These are phyloP conservation scores for Epinotia bilunana DNA, from an alignment of 2,888 invertebrate species.

Conservation along the genomic window DNA sequence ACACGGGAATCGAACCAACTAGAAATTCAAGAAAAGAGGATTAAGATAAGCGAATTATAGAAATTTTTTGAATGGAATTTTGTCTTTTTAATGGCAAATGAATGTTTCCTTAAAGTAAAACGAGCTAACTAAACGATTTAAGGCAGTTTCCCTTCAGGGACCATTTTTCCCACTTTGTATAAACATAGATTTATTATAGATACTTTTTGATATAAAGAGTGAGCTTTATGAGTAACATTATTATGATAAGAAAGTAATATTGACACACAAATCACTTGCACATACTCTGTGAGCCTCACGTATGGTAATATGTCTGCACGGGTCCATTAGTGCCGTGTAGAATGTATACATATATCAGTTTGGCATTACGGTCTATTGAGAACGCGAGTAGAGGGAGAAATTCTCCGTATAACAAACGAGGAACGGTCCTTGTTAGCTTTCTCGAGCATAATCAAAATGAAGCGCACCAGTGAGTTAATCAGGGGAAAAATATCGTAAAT, in stretches of 20 bases:
- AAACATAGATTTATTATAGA: no score
- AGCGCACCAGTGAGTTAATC: slow-evolving; percentile 1
- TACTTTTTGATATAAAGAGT: no score
- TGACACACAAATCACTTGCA: slow-evolving; percentile 12
- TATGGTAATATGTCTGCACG: slow-evolving; percentile 22
- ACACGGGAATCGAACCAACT: no score
- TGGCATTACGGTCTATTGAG: slow-evolving; percentile 29
- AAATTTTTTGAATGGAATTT: no score
- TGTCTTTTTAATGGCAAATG: no score
- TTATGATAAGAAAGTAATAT: not conserved
- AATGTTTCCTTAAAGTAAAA: no score
- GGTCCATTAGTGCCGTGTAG: slow-evolving; percentile 12
- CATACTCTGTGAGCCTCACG: not conserved
- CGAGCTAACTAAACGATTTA: no score
- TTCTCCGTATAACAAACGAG: slow-evolving; percentile 23
- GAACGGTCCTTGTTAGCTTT: slow-evolving; percentile 17
- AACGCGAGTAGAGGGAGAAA: slow-evolving; percentile 8
- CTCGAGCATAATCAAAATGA: slow-evolving; percentile 1
- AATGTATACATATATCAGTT: slow-evolving; percentile 21
- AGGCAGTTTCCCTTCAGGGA: no score
- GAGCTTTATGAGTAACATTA: no score
- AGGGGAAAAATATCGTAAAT: not conserved
- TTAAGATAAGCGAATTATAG: no score
- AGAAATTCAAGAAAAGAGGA: no score
- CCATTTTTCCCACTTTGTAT: no score